A percentile compares a stretch with the other conserved stretches of the same genome.
phyloP scores from a whole-genome alignment of 1,140 invertebrate genomes.

The Arctopsyche grandis region DNA sequence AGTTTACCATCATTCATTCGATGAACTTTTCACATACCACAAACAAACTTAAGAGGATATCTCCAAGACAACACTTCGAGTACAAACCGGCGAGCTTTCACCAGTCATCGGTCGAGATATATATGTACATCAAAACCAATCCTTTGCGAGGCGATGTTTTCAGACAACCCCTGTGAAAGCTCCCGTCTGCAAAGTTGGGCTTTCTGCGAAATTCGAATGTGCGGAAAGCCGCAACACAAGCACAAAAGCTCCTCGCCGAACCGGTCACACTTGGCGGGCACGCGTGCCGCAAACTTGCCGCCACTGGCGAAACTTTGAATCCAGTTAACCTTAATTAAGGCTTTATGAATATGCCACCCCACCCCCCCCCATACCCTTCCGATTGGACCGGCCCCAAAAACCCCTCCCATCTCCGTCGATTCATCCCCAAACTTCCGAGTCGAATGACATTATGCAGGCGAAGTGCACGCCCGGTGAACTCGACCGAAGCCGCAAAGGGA shows the following conservation, averaged over 20 bases:
- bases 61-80: too few species aligned
- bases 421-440: background rate
- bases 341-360: conserved; percentile 34
- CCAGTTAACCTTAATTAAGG: conserved; percentile 35
- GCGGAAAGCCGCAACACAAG: background rate
- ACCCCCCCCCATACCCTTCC: too few species aligned
- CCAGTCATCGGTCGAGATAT: too few species aligned
- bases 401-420: too few species aligned
- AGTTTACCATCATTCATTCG: too few species aligned
- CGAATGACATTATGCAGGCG: background rate
- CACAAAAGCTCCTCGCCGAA: background rate
- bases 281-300: conserved; percentile 12
- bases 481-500: background rate
- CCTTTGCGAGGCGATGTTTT: background rate
- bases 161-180: too few species aligned
- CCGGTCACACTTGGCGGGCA: conserved; percentile 10
- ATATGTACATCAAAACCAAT: background rate
- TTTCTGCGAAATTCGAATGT: background rate
- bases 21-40: too few species aligned
- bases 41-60: too few species aligned
- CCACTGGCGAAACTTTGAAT: conserved; percentile 19
- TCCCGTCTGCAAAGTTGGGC: background rate
- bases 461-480: background rate
- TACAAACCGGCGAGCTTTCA: too few species aligned
- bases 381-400: too few species aligned